Base-by-base conservation (phyloP, 2,797 vertebrate genomes). In the Melanotaenia trifasciata region DNA sequence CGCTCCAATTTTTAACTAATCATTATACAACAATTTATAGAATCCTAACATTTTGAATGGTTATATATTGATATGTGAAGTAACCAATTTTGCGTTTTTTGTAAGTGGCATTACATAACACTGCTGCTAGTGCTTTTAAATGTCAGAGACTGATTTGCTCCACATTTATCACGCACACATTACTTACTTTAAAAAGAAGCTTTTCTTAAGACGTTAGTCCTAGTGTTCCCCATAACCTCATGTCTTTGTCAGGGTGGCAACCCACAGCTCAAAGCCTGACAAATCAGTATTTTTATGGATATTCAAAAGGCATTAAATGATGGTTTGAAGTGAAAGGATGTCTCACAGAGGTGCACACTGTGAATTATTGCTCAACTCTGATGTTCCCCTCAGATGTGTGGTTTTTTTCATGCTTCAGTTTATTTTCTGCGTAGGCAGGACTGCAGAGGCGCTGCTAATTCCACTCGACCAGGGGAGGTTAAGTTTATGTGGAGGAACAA, bases 251-350 rank as follows among this genome's bases (percentile, higher is more conserved):
- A 54, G 51, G 7, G 20, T 30, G 0, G 14, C 1, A 10, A 51
- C 60, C 18, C 1, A n/a, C 58, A 13, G 6, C 9, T 50, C 30
- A 43, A 43, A 35, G 16, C 30, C 22, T 33, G 36, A 60, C 11
- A 33, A 63, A 63, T 6, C n/a, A 22, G 3, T 51, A 24, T 30
- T 58, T 67, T 54, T 33, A 50, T 56, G 35, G 24, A 26, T 36
- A 26, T 43, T 47, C 22, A 74, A 47, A 24, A 14, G 50, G 50
- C 60, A 40, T 74, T n/a, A 70, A 28, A 70, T 61, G 53, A 47
- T 43, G 36, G 33, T 51, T 4, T 45, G 22, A 72, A 22, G 18
- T 45, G 18, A 58, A 65, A 54, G n/a, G 9, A 20, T 40, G 20
- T 58, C 53, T 63, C 22, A 22, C 6, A 24, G 18, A 57, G 51